Base-by-base conservation (phyloP, 2,797 vertebrate species). In the Poecilia picta region DNA sequence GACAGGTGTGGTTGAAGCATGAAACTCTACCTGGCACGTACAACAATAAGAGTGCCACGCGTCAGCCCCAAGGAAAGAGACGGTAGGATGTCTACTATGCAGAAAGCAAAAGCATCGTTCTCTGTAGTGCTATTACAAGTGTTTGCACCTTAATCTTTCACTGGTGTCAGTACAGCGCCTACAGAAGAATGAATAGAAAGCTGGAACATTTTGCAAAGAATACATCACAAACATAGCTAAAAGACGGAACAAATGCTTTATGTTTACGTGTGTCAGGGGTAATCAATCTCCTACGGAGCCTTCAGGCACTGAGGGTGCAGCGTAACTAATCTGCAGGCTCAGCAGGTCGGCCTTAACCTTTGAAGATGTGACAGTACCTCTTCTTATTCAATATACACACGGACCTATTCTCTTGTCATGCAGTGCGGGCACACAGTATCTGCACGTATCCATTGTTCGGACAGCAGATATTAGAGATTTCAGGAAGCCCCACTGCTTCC, bases 41-140 rank as follows among this genome's bases (percentile, higher is more conserved):
- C 51, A 82, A 94, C 92, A 93, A 93, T 87, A 81, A 86, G 45
- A 51, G 85, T 70, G 93, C 86, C 94, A 94, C 92, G 91, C 81
- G 93, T 88, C 84, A 86, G 88, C 86, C 91, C 81, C 1, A 28
- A 55, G 88, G 93, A 85, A 89, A 85, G 47, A 49, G 76, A 71
- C 68, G 83, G 70, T 75, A 75, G 28, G 72, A n/a, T 4, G 86
- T 87, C 85, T 84, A 51, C 55, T 76, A 72, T 39, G 64, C 33
- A 72, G 76, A 83, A 84, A 76, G 66, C 80, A 83, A 81, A 51
- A 82, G 72, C 45, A 74, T 79, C 78, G 72, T 57, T 77, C 68
- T 53, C 71, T 57, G 41, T 45, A 72, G 23, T 66, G 84, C 68
- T 36, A 81, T 39, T 76, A 70, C 41, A 51, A 66, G 18, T 36